Evolutionary conservation across 2,888 invertebrate species (phyloP), one percentile per base, ranked within the genome.

Genomic region (Polymixis lichenea): DNA sequence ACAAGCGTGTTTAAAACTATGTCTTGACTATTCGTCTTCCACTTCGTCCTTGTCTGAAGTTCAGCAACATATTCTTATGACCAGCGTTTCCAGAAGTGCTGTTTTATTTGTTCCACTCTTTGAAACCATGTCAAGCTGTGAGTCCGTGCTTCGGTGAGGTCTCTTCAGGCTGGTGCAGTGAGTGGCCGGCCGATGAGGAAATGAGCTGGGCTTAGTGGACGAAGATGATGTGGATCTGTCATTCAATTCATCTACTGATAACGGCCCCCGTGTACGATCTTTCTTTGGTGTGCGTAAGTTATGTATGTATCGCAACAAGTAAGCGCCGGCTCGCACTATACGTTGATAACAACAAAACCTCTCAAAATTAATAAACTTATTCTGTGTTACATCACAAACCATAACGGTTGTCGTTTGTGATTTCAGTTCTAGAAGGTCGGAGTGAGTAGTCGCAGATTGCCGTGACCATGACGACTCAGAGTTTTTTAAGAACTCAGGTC

Each of bases 11-110:
- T n/a, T n/a, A 32, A 8, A n/a, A 32, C n/a, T 28, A 55, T 15
- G 32, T 67, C 38, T n/a, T 55, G 49, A 19, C 13, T 55, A 11
- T 67, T 22, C 7, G 58, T 2, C 58, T 58, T 46, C 69, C 69
- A 60, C 49, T 69, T 69, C 25, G 60, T 60, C 58, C 69, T 58
- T 28, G 28, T 58, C 58, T 69, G 69, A 25, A 69, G 58, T 22
- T 69, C 69, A 28, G 46, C 19, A 58, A 69, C 28, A 25, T 68
- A 68, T 19, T 55, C 55, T 38, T 55, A 25, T 56, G 68, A 56
- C 68, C 68, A 68, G 19, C 69, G 58, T 22, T 58, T 58, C 58
- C 69, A 69, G 46, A 69, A 69, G 5, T 69, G 56, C 46, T 69
- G 69, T 28, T n/a, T 25, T 28, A 69, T 28, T 28, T 69, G 68